A percentile compares a stretch with the other conserved stretches of the same genome.
phyloP scores from a whole-genome alignment of 1,140 invertebrate species.

The Popillia japonica region DNA sequence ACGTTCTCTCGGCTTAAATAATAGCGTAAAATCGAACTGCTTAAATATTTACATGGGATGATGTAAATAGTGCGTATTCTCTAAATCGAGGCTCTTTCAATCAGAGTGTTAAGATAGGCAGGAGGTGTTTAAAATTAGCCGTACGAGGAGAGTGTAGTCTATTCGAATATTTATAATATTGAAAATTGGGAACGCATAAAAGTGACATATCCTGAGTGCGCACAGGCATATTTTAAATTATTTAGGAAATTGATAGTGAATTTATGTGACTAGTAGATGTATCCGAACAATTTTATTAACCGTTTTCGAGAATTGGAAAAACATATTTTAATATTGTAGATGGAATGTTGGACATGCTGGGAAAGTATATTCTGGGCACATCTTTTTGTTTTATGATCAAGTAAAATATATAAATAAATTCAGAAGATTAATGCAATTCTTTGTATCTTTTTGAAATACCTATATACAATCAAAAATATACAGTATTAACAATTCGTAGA shows the following conservation, averaged over 20 bases:
- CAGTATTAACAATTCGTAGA: no score
- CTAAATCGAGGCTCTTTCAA: not conserved
- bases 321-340: no score
- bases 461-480: no score
- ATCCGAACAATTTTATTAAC: not conserved
- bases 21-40: not conserved
- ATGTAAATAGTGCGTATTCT: slow-evolving; percentile 6
- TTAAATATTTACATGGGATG: not conserved
- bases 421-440: no score
- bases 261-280: not conserved
- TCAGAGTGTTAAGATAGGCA: not conserved
- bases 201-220: slow-evolving; percentile 8
- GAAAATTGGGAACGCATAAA: not conserved
- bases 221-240: not conserved
- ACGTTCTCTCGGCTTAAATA: not conserved
- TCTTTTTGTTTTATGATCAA: no score
- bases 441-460: no score
- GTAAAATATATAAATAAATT: no score
- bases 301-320: not conserved
- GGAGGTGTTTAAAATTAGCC: not conserved
- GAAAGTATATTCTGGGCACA: no score
- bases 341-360: no score
- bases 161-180: not conserved
- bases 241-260: not conserved
- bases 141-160: not conserved